Conservation (phyloP, 1,140 invertebrate species). For the Eulimnadia texana region DNA sequence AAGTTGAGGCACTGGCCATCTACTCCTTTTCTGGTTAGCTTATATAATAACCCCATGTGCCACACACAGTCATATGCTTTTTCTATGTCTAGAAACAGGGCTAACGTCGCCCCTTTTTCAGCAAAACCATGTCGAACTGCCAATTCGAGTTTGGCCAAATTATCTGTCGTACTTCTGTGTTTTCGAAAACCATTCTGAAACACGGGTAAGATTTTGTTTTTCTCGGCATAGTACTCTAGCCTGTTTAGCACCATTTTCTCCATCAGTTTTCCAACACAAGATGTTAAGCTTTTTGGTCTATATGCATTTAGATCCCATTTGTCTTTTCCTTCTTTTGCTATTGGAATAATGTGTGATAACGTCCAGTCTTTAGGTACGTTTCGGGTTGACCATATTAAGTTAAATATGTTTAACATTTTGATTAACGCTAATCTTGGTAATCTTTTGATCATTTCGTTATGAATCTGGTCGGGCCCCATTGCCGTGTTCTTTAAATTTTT, state of each 20-base stretch:
- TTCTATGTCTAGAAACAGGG: slow-evolving; percentile 28
- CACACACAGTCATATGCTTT: slow-evolving; percentile 26
- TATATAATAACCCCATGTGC: slow-evolving; percentile 24
- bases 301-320: slow-evolving; percentile 1
- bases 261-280: slow-evolving; percentile 14
- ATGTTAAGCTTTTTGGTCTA: slow-evolving; percentile 15
- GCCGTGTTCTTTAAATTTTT: background rate
- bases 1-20: background rate
- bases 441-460: background rate
- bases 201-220: background rate
- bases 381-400: background rate
- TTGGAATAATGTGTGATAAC: slow-evolving; percentile 12
- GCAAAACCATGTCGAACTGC: slow-evolving; percentile 25
- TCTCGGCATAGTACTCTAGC: slow-evolving; percentile 4
- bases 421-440: background rate
- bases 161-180: slow-evolving; percentile 26
- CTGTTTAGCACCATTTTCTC: slow-evolving; percentile 14
- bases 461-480: background rate
- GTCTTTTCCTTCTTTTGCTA: slow-evolving; percentile 18
- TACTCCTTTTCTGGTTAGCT: slow-evolving; percentile 17
- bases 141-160: slow-evolving; percentile 26
- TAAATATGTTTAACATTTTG: background rate
- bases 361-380: slow-evolving; percentile 8
- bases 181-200: slow-evolving; percentile 23
- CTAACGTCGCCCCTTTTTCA: slow-evolving; percentile 22